Conservation (phyloP, 2,113 vertebrate species). For the Bos javanicus region DNA sequence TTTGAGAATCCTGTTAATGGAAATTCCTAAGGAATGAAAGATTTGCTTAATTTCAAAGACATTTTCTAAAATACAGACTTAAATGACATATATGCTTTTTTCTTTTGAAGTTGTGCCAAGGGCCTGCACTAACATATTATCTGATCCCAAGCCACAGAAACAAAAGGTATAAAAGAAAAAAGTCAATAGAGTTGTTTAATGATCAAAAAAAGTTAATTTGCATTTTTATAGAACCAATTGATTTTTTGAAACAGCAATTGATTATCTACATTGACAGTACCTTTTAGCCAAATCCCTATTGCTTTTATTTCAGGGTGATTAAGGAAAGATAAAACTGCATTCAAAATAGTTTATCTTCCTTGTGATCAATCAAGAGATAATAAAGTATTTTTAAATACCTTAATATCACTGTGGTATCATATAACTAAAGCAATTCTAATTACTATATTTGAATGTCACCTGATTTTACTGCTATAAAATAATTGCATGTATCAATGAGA, state of each 20-base stretch:
- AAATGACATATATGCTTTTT: not conserved
- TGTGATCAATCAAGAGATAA: not conserved
- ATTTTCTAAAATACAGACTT: not conserved
- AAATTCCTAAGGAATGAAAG: not conserved
- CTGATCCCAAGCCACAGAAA: not conserved
- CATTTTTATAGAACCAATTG: not conserved
- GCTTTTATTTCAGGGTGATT: not conserved
- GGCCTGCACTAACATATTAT: not conserved
- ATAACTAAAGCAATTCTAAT: not conserved
- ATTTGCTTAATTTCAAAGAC: not conserved
- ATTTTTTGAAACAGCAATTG: not conserved
- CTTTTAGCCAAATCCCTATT: not conserved
- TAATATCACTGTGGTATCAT: not conserved
- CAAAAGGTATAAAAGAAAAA: not conserved
- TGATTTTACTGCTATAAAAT: not conserved
- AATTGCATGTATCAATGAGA: not conserved
- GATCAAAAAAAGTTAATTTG: not conserved
- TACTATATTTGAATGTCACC: not conserved
- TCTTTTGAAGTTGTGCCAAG: not conserved
- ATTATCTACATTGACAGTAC: not conserved
- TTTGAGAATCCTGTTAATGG: not conserved
- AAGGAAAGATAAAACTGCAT: not conserved
- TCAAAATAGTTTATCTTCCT: not conserved
- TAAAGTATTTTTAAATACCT: not conserved
- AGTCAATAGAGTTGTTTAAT: not conserved